Base-by-base conservation (phyloP, 2,797 vertebrate genomes). In the Malacoctenus gilli region DNA sequence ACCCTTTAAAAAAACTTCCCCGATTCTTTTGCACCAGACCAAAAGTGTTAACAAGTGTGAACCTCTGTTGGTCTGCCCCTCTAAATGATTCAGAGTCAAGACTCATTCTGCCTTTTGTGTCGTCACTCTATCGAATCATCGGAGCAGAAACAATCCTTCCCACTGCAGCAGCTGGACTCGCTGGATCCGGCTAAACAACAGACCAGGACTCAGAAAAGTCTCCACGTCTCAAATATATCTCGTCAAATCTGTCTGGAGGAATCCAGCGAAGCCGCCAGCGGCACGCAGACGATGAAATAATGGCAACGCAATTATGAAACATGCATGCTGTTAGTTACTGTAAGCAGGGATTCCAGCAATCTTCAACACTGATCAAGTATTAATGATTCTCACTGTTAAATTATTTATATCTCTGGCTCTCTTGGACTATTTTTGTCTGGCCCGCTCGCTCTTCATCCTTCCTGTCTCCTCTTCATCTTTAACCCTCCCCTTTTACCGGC, bases 401-500 rank as follows among this genome's bases (percentile, higher is more conserved):
- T 91, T 89, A 92, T 92, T 91, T 72, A 92, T 85, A 82, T 76
- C 74, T 2, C 71, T 80, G 77, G 68, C 85, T 83, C 75, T 72
- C 68, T 72, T 66, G 35, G 72, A 84, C 90, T 92, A 92, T 91
- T 92, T 89, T 80, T 79, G 79, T 89, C 88, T 69, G 63, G 42
- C 73, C 52, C 60, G 55, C 64, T 69, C n/a, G n/a, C 57, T 68
- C 59, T 18, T 79, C 67, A 47, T 68, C 68, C 69, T 63, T 76
- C 60, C 77, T 55, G 61, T 74, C 75, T 77, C 65, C 28, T 59
- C 59, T 68, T 76, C 64, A 53, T 76, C 75, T 76, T 74, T 54
- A 57, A 70, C 47, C 14, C 51, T 55, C 31, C 37, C 21, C 57
- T 63, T 67, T 67, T 51, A 46, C 56, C 3, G 0, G 35, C 72